These are phyloP conservation scores for Bombus affinis DNA, from an alignment of 1,140 invertebrate species.

Conservation along the genomic window DNA sequence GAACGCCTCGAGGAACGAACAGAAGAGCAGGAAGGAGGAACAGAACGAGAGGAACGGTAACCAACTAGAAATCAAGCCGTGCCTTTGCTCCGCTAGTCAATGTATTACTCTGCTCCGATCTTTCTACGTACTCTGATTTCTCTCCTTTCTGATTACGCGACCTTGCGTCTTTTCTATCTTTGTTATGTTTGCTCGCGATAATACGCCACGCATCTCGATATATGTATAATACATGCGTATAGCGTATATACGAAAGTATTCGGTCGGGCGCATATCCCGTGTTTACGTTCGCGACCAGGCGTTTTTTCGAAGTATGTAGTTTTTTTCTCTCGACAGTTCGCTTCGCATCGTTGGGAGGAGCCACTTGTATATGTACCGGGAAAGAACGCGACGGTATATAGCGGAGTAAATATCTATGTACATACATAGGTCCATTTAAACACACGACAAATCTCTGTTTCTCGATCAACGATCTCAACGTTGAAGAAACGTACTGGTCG, in stretches of 20 bases:
- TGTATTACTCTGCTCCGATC: background rate
- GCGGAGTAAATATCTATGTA: background rate
- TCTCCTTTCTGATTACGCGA: background rate
- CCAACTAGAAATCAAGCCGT: background rate
- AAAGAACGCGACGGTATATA: constrained; percentile 3
- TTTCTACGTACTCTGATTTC: background rate
- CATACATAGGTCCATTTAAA: background rate
- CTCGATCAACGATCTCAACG: background rate
- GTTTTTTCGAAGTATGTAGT: background rate
- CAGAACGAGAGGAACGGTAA: background rate
- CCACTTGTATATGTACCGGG: constrained; percentile 16
- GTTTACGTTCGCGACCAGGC: constrained; percentile 10
- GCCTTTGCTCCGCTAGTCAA: too few relatives aligned
- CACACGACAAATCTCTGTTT: background rate
- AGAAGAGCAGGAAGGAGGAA: constrained; percentile 10
- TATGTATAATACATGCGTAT: background rate
- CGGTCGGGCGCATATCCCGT: background rate
- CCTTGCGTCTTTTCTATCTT: background rate
- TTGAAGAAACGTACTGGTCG: background rate
- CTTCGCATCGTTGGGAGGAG: constrained; percentile 14
- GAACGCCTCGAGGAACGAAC: constrained; percentile 24
- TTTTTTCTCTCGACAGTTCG: background rate
- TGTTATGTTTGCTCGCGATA: background rate
- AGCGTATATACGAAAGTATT: background rate
- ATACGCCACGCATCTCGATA: background rate